These are phyloP conservation scores for Apogon talboti DNA, from an alignment of 2,797 vertebrate species.

Conservation along the genomic window DNA sequence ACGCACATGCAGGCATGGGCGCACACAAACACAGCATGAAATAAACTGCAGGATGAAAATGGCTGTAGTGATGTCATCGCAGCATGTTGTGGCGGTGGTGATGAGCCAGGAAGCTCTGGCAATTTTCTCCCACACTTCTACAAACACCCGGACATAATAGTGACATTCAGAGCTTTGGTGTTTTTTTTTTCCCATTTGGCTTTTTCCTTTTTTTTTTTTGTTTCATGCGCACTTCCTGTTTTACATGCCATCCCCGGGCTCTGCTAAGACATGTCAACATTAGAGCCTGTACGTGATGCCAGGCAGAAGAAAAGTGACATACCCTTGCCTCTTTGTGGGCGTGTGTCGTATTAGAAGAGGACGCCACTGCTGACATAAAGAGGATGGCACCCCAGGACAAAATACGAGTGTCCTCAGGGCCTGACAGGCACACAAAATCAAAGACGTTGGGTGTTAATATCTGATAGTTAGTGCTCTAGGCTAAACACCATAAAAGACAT, in stretches of 20 bases:
- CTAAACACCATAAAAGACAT: constrained; percentile 80
- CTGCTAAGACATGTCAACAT: constrained; percentile 63
- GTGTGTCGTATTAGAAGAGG: constrained; percentile 51
- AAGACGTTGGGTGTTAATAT: constrained; percentile 76
- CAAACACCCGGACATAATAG: constrained; percentile 58
- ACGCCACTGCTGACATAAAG: constrained; percentile 57
- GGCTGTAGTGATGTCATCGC: constrained; percentile 60
- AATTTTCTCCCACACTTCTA: constrained; percentile 56
- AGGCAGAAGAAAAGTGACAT: constrained; percentile 69
- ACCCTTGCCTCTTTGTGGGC: constrained; percentile 54
- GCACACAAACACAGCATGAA: constrained; percentile 40
- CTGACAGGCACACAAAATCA: constrained; percentile 72
- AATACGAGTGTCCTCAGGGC: constrained; percentile 56
- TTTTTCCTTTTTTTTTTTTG: constrained; percentile 1
- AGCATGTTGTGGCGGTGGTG: constrained; percentile 16
- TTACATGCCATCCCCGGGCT: constrained; percentile 57
- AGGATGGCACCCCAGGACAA: constrained; percentile 52
- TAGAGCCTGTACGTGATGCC: constrained; percentile 62
- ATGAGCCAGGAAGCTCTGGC: constrained; percentile 45
- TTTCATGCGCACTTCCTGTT: constrained; percentile 46
- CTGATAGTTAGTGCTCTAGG: constrained; percentile 75
- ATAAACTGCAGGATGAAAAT: constrained; percentile 59
- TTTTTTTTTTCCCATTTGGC: constrained; percentile 8
- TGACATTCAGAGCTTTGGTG: constrained; percentile 68
- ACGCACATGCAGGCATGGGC: background rate